phyloP scores from a whole-genome alignment of 2,888 invertebrate species.

The Aphodius granarius region DNA sequence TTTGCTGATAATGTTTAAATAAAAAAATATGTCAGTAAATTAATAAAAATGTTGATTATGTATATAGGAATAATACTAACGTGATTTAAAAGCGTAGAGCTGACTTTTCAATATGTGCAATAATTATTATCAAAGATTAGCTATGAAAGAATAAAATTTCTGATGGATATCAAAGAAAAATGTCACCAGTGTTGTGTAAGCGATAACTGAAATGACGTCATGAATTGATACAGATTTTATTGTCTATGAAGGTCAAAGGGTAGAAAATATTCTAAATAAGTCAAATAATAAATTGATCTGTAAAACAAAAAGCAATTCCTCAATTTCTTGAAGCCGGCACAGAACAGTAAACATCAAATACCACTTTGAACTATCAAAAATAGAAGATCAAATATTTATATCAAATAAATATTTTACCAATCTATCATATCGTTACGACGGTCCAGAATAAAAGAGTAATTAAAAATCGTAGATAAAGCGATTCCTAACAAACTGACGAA shows the following conservation, averaged over 20 bases:
- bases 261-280: neutral
- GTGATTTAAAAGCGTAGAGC: too few species aligned
- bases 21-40: too few species aligned
- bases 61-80: too few species aligned
- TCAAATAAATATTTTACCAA: too few species aligned
- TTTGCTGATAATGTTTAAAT: neutral
- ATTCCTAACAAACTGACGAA: neutral
- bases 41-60: neutral
- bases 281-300: too few species aligned
- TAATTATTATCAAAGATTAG: neutral
- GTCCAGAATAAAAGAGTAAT: too few species aligned
- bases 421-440: too few species aligned
- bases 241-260: neutral
- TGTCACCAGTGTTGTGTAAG: neutral
- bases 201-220: neutral
- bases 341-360: too few species aligned
- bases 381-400: too few species aligned
- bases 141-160: neutral
- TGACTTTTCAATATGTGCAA: neutral
- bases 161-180: neutral
- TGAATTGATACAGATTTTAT: neutral
- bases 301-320: too few species aligned
- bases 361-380: too few species aligned
- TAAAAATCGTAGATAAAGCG: neutral
- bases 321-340: too few species aligned